These are phyloP conservation scores for Lucinisca nassula DNA, from an alignment of 2,888 invertebrate genomes.

Conservation along the genomic window DNA sequence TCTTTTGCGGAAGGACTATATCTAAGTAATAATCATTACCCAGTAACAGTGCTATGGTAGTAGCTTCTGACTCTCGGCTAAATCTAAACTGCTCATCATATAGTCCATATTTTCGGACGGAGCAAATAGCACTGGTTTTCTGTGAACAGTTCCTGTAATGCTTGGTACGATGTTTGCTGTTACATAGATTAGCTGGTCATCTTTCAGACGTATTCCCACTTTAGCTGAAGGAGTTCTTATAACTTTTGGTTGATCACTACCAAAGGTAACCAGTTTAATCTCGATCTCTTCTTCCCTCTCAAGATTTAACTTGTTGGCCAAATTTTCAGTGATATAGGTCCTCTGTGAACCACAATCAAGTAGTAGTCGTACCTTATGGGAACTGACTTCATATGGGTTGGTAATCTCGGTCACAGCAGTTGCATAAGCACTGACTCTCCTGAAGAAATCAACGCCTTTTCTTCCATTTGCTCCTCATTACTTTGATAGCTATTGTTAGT, in stretches of 20 bases:
- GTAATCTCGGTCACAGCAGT: conserved; percentile 15
- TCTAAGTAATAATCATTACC: conserved; percentile 31
- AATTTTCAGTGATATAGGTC: conserved; percentile 15
- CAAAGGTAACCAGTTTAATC: conserved; percentile 10
- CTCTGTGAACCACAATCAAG: conserved; percentile 44
- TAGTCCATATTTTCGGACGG: neutral
- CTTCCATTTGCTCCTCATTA: neutral
- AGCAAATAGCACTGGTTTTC: conserved; percentile 21
- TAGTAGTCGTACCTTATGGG: neutral
- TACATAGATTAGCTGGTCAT: conserved; percentile 16
- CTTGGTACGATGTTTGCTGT: conserved; percentile 29
- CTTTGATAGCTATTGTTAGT: neutral
- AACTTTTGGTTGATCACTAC: neutral
- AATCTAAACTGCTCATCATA: conserved; percentile 10
- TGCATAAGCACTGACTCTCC: conserved; percentile 37
- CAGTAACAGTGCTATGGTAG: conserved; percentile 7
- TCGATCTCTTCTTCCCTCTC: neutral
- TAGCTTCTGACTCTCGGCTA: conserved; percentile 17
- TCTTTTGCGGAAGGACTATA: neutral
- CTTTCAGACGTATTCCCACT: conserved; percentile 14
- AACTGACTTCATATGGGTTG: neutral
- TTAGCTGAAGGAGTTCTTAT: neutral
- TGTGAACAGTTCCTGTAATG: conserved; percentile 34
- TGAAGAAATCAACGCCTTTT: conserved; percentile 32
- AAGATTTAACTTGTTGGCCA: neutral